Base-by-base conservation (phyloP, 2,113 vertebrate genomes). In the Coracopsis vasa region DNA sequence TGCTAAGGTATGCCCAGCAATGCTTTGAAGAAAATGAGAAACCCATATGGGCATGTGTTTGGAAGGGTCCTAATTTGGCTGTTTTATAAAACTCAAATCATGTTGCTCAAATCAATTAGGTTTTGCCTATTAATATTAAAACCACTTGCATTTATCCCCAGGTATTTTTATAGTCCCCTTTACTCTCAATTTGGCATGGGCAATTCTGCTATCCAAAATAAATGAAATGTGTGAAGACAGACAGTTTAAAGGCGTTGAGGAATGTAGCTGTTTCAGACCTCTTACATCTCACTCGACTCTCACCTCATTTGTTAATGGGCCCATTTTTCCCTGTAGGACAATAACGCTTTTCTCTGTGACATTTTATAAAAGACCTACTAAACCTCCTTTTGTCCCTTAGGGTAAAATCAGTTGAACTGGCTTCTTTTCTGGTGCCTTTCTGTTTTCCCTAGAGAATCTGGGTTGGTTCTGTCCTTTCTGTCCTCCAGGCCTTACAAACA, bases 281-380 rank as follows among this genome's bases (percentile, higher is more conserved):
- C 75, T 92, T 35, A 73, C 67, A 54, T 78, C 80, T 91, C 86
- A 47, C 69, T 85, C 1, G 0, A 10, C 67, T 90, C 92, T 91
- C 88, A 83, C 92, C 87, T 93, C 6, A 62, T 96, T 88, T 92
- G 92, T 94, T 95, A 94, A 94, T 54, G 67, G 74, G 7, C 39
- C 19, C 79, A 66, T 71, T 85, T 91, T 69, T 62, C 90, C 80
- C 79, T 74, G n/a, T 65, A 69, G 71, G 79, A 73, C 80, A 82
- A 67, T 89, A 85, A 70, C 1, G 2, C n/a, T 91, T 95, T 92
- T 91, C 45, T 75, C 80, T 29, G 35, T 91, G 84, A 69, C 4
- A 2, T 91, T 91, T 91, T 70, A 48, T 48, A 77, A 70, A 92
- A 74, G 53, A 92, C 58, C 42, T 80, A 53, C 58, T 82, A 69